A percentile compares a stretch with the other conserved stretches of the same genome.
phyloP scores from a whole-genome alignment of 2,113 vertebrate species.

The Phycodurus eques region DNA sequence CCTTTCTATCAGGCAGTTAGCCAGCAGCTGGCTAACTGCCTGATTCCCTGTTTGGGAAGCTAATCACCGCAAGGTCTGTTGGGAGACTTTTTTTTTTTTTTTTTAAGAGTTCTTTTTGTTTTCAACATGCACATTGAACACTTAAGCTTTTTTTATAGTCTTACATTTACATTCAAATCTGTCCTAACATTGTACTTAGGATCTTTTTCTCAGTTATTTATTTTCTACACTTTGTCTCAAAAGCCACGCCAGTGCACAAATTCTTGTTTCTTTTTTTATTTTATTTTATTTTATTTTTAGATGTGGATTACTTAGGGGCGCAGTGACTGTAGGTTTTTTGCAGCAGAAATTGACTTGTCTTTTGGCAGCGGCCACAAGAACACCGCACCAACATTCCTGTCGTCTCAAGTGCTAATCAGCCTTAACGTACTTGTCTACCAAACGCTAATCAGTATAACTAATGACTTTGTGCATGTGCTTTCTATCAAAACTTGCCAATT shows the following conservation, averaged over 20 bases:
- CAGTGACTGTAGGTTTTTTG: too few species aligned
- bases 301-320: background rate
- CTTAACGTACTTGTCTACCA: conserved; percentile 28
- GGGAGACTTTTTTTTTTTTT: conserved; percentile 16
- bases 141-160: background rate
- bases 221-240: conserved; percentile 14
- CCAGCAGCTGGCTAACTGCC: conserved; percentile 44
- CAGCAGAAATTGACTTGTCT: conserved; percentile 17
- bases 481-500: conserved; percentile 17
- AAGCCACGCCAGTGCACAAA: conserved; percentile 11
- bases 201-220: conserved; percentile 36
- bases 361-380: conserved; percentile 24
- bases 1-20: background rate
- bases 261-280: background rate
- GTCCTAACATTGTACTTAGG: background rate
- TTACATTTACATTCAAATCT: background rate
- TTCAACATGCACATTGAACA: background rate
- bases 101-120: conserved; percentile 1
- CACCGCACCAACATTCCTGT: conserved; percentile 51
- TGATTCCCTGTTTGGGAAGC: conserved; percentile 9
- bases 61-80: conserved; percentile 7
- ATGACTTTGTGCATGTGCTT: conserved; percentile 32
- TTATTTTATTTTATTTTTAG: background rate
- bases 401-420: conserved; percentile 39
- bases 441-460: conserved; percentile 23